Evolutionary conservation across 2,113 vertebrate genomes (phyloP).

Genomic region (Cyphomyrus plagiostoma): DNA sequence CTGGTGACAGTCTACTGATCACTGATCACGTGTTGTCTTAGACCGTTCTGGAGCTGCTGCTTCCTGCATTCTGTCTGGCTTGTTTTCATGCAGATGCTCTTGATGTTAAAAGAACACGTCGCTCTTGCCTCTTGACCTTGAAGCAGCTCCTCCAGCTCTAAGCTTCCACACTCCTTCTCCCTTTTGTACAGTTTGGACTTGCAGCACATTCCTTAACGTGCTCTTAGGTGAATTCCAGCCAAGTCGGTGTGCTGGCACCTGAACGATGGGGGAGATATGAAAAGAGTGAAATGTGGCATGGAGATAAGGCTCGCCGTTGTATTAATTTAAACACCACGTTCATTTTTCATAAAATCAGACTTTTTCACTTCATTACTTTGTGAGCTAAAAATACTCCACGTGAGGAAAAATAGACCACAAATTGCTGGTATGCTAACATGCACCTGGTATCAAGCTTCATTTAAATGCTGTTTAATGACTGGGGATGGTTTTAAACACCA

Average conservation of each 20-base stretch:
- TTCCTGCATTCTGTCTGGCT: background rate
- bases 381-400: background rate
- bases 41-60: background rate
- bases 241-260: conserved; percentile 18
- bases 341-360: background rate
- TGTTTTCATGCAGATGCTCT: background rate
- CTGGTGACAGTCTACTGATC: background rate
- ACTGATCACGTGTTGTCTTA: background rate
- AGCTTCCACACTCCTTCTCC: conserved; percentile 12
- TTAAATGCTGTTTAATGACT: conserved; percentile 8
- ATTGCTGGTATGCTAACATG: background rate
- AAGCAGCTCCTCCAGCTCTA: background rate
- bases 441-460: background rate
- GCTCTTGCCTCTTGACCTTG: background rate
- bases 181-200: conserved; percentile 37
- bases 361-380: background rate
- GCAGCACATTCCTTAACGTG: conserved; percentile 43
- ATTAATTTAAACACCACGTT: background rate
- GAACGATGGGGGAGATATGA: background rate
- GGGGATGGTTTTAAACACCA: background rate
- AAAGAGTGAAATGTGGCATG: background rate
- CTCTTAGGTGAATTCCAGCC: conserved; percentile 31
- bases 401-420: background rate
- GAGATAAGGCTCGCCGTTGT: background rate
- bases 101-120: background rate